Conservation (phyloP, 2,113 vertebrate genomes). For the Plectropomus leopardus region DNA sequence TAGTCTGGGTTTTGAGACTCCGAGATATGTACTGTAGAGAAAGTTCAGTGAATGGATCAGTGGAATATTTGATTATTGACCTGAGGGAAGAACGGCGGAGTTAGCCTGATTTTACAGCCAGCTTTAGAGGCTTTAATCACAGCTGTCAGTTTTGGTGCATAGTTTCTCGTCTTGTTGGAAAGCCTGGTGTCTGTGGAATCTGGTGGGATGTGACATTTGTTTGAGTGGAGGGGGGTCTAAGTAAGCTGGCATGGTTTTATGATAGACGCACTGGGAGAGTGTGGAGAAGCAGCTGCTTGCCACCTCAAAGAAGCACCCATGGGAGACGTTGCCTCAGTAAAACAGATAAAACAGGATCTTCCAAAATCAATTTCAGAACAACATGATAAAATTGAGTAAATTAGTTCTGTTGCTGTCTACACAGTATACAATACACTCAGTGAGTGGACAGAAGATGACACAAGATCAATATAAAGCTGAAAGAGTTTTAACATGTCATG, state of each 20-base stretch:
- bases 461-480: neutral
- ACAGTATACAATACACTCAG: neutral
- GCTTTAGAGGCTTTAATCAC: slow-evolving; percentile 57
- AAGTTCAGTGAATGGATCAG: slow-evolving; percentile 9
- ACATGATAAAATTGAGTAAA: neutral
- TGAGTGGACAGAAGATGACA: neutral
- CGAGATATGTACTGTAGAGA: neutral
- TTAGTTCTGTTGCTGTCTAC: neutral
- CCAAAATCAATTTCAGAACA: neutral
- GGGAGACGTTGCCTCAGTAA: neutral
- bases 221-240: slow-evolving; percentile 23
- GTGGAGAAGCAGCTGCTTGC: slow-evolving; percentile 44
- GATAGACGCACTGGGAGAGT: slow-evolving; percentile 10
- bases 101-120: slow-evolving; percentile 17
- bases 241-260: slow-evolving; percentile 5
- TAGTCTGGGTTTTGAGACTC: neutral
- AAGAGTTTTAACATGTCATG: neutral
- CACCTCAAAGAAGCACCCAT: slow-evolving; percentile 14
- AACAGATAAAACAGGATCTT: neutral
- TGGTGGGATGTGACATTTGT: slow-evolving; percentile 59
- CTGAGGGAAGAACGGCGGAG: neutral
- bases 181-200: slow-evolving; percentile 55
- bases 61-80: slow-evolving; percentile 2
- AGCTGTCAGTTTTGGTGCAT: slow-evolving; percentile 48
- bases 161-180: slow-evolving; percentile 31